Base-by-base conservation (phyloP, 1,140 invertebrate genomes). In the Sycophaga agraensis region DNA sequence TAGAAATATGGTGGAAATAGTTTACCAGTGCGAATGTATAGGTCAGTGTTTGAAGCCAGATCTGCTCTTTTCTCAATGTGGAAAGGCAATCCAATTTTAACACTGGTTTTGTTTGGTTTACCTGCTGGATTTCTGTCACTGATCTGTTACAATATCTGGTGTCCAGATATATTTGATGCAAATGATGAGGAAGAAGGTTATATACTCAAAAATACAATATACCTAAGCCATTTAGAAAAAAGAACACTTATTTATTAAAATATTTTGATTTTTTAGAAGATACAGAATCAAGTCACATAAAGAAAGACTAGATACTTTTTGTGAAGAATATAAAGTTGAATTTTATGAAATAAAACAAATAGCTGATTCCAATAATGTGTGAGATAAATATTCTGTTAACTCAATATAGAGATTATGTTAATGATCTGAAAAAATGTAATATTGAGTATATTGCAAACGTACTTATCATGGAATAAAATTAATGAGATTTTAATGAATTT, bases 61-160 rank as follows among this genome's bases (percentile, higher is more conserved):
- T 87, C 88, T 31, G 86, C 87, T 2, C 75, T 95, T 21, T 77
- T 79, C 24, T 87, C 91, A 49, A 96, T 96, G 92, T 96, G 93
- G 92, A 82, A 83, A 66, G 92, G 92, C 17, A 95, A 96, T 82
- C 94, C 94, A 4, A 89, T 96, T 34, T 78, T 97, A 43, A 95
- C 93, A 7, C 84, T 90, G 19, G 87, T 97, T 6, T 82, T 97
- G 7, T 93, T 94, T 79, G 93, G 93, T 9, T 82, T 97, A 37
- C 96, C 96, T 9, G 76, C 93, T 31, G 91, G 92, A 14, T 97
- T 98, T 74, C 84, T 98, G 8, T 89, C 90, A n/a, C 86, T 97
- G 1, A 97, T 98, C 70, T 89, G 91, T 72, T 97, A 97, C 73
- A 93, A 93, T 2, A 91, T 94, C 64, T 97, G 92, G 76, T 97